phyloP scores from a whole-genome alignment of 1,140 invertebrate species.

The Lasioglossum baleicum region DNA sequence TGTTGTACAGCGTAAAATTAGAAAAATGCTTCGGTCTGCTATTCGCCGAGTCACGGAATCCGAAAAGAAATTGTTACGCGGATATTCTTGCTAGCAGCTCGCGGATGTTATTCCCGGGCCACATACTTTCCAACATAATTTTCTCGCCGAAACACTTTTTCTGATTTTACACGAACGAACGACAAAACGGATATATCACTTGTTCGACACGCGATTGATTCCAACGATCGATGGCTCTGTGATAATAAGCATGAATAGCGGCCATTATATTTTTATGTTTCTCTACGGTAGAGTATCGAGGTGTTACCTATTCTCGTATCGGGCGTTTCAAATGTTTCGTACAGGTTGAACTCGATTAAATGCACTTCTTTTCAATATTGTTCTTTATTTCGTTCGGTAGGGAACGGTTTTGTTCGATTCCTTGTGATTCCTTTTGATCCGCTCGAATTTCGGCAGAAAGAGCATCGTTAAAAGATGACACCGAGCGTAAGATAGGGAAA shows the following conservation, averaged over 20 bases:
- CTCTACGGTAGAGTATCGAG: not conserved
- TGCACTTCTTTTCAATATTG: not conserved
- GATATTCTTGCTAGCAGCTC: slow-evolving; percentile 22
- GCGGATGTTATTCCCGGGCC: slow-evolving; percentile 27
- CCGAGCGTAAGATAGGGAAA: too few species aligned
- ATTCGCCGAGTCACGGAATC: slow-evolving; percentile 10
- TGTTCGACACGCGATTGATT: slow-evolving; percentile 14
- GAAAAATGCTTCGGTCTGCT: slow-evolving; percentile 16
- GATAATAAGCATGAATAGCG: slow-evolving; percentile 54
- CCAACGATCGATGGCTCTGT: slow-evolving; percentile 49
- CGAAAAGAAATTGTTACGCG: slow-evolving; percentile 36
- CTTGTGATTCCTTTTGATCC: too few species aligned
- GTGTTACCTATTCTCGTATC: not conserved
- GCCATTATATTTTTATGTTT: not conserved
- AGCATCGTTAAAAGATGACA: too few species aligned
- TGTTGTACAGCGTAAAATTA: slow-evolving; percentile 11
- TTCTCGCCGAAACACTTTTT: slow-evolving; percentile 41
- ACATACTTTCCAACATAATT: slow-evolving; percentile 37
- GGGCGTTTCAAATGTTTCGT: not conserved
- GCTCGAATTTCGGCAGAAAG: too few species aligned
- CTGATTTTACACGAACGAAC: slow-evolving; percentile 33
- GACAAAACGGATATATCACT: not conserved
- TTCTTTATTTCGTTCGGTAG: not conserved
- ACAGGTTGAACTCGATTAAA: not conserved
- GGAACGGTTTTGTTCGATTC: too few species aligned